phyloP scores from a whole-genome alignment of 2,113 vertebrate species.

The Macaca nemestrina region DNA sequence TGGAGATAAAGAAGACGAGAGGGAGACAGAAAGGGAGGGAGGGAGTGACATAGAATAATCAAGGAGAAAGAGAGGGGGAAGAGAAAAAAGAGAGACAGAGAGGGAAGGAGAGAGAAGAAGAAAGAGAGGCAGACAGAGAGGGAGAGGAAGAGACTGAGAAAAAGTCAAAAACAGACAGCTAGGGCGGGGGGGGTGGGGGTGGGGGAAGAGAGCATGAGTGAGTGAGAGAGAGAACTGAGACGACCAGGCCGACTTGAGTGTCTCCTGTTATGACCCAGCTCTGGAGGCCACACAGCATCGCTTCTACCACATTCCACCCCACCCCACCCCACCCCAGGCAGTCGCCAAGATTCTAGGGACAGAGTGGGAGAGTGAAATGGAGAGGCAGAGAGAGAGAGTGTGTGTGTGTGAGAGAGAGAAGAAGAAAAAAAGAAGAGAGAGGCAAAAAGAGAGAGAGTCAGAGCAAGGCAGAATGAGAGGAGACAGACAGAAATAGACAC shows the following conservation, averaged over 20 bases:
- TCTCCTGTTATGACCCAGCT: neutral
- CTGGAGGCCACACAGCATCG: neutral
- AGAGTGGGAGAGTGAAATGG: no score
- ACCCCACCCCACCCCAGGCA: no score
- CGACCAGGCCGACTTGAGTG: neutral
- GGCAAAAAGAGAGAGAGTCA: neutral
- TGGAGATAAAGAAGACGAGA: no score
- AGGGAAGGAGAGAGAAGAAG: neutral
- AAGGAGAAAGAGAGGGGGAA: neutral
- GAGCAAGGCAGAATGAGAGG: neutral
- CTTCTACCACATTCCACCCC: neutral
- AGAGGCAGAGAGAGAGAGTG: no score
- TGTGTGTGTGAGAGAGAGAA: no score
- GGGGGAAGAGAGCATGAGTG: no score
- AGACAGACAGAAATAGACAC: accelerated
- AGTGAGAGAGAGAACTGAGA: neutral
- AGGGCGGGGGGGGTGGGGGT: no score
- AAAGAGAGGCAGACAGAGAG: neutral
- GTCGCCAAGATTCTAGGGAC: neutral
- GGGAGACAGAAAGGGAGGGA: neutral
- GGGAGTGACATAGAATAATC: neutral
- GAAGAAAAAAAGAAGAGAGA: no score
- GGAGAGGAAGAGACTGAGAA: no score
- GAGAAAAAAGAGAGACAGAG: neutral
- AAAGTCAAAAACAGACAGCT: no score